phyloP scores from a whole-genome alignment of 2,113 vertebrate genomes.

The Boleophthalmus pectinirostris region DNA sequence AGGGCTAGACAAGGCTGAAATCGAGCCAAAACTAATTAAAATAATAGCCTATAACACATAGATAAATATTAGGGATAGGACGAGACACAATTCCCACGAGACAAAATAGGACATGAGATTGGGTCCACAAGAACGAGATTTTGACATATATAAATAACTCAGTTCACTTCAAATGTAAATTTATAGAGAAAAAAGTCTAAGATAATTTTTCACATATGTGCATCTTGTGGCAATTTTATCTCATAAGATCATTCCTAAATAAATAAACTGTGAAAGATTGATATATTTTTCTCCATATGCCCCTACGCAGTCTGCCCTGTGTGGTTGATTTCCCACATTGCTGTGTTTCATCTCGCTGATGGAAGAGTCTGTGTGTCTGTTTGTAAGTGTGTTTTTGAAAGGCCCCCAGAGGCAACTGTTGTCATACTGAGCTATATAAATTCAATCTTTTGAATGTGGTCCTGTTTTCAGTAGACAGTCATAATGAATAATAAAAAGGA shows the following conservation, averaged over 20 bases:
- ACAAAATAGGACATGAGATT: no score
- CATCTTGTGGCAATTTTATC: no score
- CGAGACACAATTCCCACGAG: no score
- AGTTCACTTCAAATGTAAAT: no score
- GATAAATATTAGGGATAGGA: not conserved
- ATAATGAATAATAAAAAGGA: not conserved
- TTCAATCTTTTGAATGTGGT: not conserved
- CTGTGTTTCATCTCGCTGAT: not conserved
- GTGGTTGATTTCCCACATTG: not conserved
- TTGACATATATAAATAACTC: no score
- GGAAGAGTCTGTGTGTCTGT: not conserved
- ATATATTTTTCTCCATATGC: not conserved
- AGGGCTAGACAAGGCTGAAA: not conserved
- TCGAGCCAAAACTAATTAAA: not conserved
- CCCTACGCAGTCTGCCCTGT: not conserved
- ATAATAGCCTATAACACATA: not conserved
- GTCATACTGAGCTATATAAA: not conserved
- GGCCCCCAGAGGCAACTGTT: not conserved
- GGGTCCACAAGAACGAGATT: no score
- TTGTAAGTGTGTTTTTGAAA: not conserved
- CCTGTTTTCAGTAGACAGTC: not conserved
- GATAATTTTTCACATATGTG: no score
- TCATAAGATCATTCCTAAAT: not conserved
- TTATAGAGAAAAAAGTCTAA: no score
- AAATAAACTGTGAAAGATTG: not conserved